phyloP scores from a whole-genome alignment of 1,140 invertebrate genomes.

The Eupristina koningsbergeri region DNA sequence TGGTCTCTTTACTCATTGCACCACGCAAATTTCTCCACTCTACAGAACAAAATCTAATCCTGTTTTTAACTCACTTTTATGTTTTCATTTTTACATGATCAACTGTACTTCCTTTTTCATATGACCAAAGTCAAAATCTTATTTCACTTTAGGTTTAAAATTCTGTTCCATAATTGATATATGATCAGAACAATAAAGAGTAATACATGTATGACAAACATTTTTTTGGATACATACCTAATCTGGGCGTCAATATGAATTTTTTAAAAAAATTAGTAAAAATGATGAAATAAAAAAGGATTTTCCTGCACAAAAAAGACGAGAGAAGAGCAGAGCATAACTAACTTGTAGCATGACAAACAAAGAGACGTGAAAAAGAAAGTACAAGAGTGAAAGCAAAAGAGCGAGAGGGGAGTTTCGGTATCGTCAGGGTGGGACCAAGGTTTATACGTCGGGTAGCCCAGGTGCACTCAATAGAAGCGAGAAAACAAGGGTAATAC shows the following conservation, averaged over 20 bases:
- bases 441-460: slow-evolving; percentile 41
- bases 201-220: too few relatives aligned
- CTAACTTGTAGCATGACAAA: neutral
- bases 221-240: too few relatives aligned
- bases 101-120: too few relatives aligned
- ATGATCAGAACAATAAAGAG: too few relatives aligned
- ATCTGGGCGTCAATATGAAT: too few relatives aligned
- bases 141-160: too few relatives aligned
- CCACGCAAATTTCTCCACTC: slow-evolving; percentile 16
- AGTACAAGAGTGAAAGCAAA: neutral
- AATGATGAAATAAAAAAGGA: slow-evolving; percentile 36
- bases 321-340: neutral
- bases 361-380: slow-evolving; percentile 48
- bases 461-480: slow-evolving; percentile 60
- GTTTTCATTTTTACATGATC: neutral
- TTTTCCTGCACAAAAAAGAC: slow-evolving; percentile 23
- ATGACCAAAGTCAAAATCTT: too few relatives aligned
- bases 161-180: too few relatives aligned
- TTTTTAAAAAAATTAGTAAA: neutral
- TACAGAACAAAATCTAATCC: neutral
- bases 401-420: slow-evolving; percentile 8
- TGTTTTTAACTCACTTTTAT: neutral
- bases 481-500: slow-evolving; percentile 53
- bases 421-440: slow-evolving; percentile 56
- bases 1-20: neutral